phyloP scores from a whole-genome alignment of 2,797 vertebrate species.

The Sebastes kiyomatsui region DNA sequence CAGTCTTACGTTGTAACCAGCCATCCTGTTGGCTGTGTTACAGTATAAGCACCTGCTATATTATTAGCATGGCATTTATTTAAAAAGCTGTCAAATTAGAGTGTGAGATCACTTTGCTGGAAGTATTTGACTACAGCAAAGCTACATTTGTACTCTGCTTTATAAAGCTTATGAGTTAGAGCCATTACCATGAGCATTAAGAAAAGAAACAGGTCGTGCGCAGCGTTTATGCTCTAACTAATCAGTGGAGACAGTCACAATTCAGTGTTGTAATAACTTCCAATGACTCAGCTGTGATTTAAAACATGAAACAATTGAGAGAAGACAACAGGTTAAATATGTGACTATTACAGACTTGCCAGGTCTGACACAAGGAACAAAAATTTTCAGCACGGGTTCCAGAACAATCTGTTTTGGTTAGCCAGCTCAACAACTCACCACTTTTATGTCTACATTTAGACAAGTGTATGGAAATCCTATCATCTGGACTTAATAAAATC shows the following conservation, averaged over 20 bases:
- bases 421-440: slow-evolving; percentile 26
- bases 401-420: slow-evolving; percentile 36
- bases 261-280: slow-evolving; percentile 37
- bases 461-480: slow-evolving; percentile 22
- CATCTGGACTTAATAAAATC: slow-evolving; percentile 32
- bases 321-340: slow-evolving; percentile 45
- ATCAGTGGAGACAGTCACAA: slow-evolving; percentile 34
- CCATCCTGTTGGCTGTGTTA: slow-evolving; percentile 40
- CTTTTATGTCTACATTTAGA: slow-evolving; percentile 18
- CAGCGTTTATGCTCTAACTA: slow-evolving; percentile 28
- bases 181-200: not conserved
- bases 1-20: slow-evolving; percentile 25
- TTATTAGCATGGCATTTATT: slow-evolving; percentile 61
- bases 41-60: slow-evolving; percentile 52
- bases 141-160: slow-evolving; percentile 13
- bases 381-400: slow-evolving; percentile 21
- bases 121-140: slow-evolving; percentile 42
- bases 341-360: slow-evolving; percentile 26
- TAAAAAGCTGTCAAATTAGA: slow-evolving; percentile 48
- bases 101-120: slow-evolving; percentile 47
- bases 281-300: slow-evolving; percentile 53
- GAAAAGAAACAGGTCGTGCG: not conserved
- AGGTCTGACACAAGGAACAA: slow-evolving; percentile 25
- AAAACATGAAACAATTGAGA: slow-evolving; percentile 38
- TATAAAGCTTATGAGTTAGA: not conserved